Evolutionary conservation across 2,797 vertebrate species (phyloP).

Genomic region (Prionace glauca): DNA sequence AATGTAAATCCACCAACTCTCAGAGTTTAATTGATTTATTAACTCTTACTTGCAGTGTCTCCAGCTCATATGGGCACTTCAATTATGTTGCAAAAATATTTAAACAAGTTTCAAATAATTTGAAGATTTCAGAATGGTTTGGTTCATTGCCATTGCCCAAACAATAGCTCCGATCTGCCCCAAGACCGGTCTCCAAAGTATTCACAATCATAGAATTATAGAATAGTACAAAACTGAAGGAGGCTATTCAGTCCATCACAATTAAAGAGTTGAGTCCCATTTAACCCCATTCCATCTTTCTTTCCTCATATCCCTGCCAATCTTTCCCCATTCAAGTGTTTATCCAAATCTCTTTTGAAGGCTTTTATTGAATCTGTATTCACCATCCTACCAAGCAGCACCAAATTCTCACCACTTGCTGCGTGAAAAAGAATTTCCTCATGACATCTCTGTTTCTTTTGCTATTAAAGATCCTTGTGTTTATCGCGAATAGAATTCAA

Average conservation of each 20-base stretch:
- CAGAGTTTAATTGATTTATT: not conserved
- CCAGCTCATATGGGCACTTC: too few relatives aligned
- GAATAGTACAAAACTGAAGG: not conserved
- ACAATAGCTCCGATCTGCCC: not conserved
- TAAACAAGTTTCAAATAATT: not conserved
- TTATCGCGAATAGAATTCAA: not conserved
- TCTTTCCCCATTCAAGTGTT: not conserved
- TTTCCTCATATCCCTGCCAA: not conserved
- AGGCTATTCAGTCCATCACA: not conserved
- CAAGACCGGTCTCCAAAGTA: not conserved
- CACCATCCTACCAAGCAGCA: not conserved
- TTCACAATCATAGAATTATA: not conserved
- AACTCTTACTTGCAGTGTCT: not conserved
- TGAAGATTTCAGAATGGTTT: not conserved
- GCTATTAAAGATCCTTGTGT: not conserved
- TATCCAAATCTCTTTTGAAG: not conserved
- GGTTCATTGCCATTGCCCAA: not conserved
- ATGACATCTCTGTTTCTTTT: not conserved
- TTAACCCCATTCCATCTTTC: not conserved
- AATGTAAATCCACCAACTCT: not conserved
- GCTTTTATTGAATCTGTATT: not conserved
- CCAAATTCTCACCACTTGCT: not conserved
- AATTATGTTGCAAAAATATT: not conserved
- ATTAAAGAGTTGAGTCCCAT: not conserved
- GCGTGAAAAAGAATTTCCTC: not conserved